Percentiles rank a stretch among this genome's conserved stretches.
These are phyloP conservation scores for Chaetogeoica ovagalla DNA, from an alignment of 2,888 invertebrate genomes.

Conservation along the genomic window DNA sequence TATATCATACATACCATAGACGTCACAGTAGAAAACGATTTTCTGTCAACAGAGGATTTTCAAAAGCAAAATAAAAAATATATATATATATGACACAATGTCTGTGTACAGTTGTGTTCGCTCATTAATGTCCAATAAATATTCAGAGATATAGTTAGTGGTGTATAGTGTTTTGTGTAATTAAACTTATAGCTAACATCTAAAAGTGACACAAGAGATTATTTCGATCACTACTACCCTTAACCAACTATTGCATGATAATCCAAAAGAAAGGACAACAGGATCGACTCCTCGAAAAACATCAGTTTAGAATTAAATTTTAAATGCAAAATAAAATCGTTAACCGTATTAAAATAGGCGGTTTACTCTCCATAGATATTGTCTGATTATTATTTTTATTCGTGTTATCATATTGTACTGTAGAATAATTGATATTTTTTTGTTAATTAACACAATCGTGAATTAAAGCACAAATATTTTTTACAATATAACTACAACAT, in stretches of 20 bases:
- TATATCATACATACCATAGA: not conserved
- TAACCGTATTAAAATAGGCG: too few species aligned
- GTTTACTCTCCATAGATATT: too few species aligned
- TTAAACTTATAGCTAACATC: not conserved
- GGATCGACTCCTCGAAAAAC: not conserved
- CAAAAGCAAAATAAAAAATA: not conserved
- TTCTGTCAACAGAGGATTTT: not conserved
- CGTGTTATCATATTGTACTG: too few species aligned
- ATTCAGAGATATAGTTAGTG: not conserved
- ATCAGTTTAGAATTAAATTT: not conserved
- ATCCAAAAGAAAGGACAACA: not conserved
- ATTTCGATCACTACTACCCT: not conserved
- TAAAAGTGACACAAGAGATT: not conserved
- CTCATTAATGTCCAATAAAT: constrained; percentile 22
- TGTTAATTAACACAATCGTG: too few species aligned
- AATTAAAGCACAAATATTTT: too few species aligned
- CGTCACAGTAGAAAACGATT: not conserved
- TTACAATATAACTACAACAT: too few species aligned
- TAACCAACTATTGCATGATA: not conserved
- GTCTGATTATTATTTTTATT: too few species aligned
- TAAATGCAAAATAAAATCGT: too few species aligned
- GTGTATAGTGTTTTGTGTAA: not conserved
- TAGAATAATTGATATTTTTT: too few species aligned
- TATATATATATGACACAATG: not conserved
- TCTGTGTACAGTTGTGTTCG: not conserved